Conservation (phyloP, 2,113 vertebrate species). For the Caranx melampygus region DNA sequence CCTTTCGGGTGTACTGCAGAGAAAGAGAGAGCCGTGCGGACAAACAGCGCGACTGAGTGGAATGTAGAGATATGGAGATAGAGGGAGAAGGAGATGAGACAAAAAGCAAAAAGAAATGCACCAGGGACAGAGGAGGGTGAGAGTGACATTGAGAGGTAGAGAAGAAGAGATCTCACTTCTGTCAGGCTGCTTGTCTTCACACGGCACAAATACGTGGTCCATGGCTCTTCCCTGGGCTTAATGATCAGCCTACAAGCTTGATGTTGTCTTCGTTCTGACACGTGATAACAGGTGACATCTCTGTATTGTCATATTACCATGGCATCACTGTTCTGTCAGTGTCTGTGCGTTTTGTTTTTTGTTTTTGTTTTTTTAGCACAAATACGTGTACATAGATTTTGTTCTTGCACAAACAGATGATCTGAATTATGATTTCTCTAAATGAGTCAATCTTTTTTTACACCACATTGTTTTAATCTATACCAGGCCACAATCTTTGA, state of each 20-base stretch:
- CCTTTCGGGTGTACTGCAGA: slow-evolving; percentile 1
- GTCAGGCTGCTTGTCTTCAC: slow-evolving; percentile 51
- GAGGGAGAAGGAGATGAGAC: slow-evolving; percentile 47
- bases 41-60: slow-evolving; percentile 40
- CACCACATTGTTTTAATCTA: slow-evolving; percentile 57
- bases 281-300: slow-evolving; percentile 31
- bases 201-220: slow-evolving; percentile 36
- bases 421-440: slow-evolving; percentile 1
- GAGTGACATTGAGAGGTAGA: slow-evolving; percentile 70
- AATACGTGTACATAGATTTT: not conserved
- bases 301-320: slow-evolving; percentile 33
- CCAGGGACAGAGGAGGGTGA: slow-evolving; percentile 51
- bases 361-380: not conserved
- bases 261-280: slow-evolving; percentile 42
- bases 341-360: not conserved
- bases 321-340: slow-evolving; percentile 1
- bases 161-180: slow-evolving; percentile 53
- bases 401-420: not conserved
- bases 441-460: slow-evolving; percentile 10
- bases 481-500: slow-evolving; percentile 62
- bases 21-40: slow-evolving; percentile 33
- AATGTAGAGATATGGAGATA: slow-evolving; percentile 30
- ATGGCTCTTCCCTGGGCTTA: slow-evolving; percentile 50
- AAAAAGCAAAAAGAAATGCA: slow-evolving; percentile 52
- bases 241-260: slow-evolving; percentile 53